These are phyloP conservation scores for Tetragonula clypearis DNA, from an alignment of 1,140 invertebrate species.

Conservation along the genomic window DNA sequence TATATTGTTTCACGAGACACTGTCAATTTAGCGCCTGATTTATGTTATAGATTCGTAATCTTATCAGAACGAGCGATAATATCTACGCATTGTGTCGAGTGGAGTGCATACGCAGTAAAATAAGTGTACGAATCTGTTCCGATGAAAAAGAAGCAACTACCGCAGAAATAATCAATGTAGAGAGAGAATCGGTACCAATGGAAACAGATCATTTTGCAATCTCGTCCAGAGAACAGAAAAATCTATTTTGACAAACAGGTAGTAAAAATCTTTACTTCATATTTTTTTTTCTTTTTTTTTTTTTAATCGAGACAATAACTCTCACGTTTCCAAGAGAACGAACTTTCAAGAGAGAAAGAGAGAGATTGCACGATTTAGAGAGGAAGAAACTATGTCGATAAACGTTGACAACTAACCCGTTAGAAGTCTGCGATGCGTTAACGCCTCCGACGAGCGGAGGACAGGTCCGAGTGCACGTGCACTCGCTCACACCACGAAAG, in stretches of 20 bases:
- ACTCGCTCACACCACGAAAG: neutral
- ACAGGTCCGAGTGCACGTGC: neutral
- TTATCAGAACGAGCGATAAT: neutral
- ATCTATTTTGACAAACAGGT: neutral
- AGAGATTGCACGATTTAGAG: too few species aligned
- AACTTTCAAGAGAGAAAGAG: neutral
- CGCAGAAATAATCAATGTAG: too few species aligned
- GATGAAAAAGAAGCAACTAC: too few species aligned
- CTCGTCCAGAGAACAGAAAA: neutral
- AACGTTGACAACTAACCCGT: neutral
- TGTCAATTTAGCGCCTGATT: neutral
- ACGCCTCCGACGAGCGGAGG: neutral
- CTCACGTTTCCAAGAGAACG: neutral
- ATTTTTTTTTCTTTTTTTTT: neutral
- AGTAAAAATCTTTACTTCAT: neutral
- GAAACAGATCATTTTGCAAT: neutral
- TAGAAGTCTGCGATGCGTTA: constrained; percentile 1
- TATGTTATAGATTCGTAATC: neutral
- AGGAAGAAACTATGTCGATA: neutral
- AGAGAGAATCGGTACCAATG: too few species aligned
- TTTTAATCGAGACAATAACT: neutral
- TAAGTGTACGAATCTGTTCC: neutral
- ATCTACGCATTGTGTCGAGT: neutral
- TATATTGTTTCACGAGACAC: neutral
- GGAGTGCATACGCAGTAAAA: neutral